Base-by-base conservation (phyloP, 2,888 invertebrate species). In the Lamproptera curius region DNA sequence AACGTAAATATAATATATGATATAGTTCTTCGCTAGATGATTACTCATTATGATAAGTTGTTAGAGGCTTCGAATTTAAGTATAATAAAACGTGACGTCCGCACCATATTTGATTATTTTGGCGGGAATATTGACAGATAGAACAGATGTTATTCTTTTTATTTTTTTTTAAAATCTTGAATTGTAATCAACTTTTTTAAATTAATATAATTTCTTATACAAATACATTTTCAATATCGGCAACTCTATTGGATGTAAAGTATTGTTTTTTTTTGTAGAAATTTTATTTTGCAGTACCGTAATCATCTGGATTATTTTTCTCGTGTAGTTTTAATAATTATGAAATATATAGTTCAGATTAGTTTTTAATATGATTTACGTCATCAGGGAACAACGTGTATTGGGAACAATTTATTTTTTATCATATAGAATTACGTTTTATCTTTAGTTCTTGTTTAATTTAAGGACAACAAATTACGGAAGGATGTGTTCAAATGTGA, bases 401-500 rank as follows among this genome's bases (percentile, higher is more conserved):
- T 48, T 33, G 70, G 75, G 72, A 73, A 63, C 70, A 74, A 73
- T 59, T 56, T 50, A 20, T 44, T 53, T 55, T 31, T 69, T 57
- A 75, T 48, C 28, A 33, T 52, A 56, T 59, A 58, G 35, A 17
- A 26, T 20, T 56, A 54, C 53, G 53, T 45, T 54, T 54, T 59
- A 50, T 48, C 48, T 56, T 58, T 53, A 55, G 54, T 52, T 59
- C 58, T 61, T 42, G 16, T 23, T 26, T 71, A 57, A 62, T 72
- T 71, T 72, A 69, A 58, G 51, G 57, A 60, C 70, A 72, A 74
- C 65, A 73, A 76, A 73, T 71, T 67, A 69, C 64, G 69, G 74
- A 82, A 76, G 76, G 73, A 84, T 87, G 85, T 87, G 86, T 87
- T 86, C 86, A 87, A 81, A 80, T 86, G 86, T 87, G 87, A 87